Conservation (phyloP, 2,113 vertebrate species). For the Catagonus wagneri region DNA sequence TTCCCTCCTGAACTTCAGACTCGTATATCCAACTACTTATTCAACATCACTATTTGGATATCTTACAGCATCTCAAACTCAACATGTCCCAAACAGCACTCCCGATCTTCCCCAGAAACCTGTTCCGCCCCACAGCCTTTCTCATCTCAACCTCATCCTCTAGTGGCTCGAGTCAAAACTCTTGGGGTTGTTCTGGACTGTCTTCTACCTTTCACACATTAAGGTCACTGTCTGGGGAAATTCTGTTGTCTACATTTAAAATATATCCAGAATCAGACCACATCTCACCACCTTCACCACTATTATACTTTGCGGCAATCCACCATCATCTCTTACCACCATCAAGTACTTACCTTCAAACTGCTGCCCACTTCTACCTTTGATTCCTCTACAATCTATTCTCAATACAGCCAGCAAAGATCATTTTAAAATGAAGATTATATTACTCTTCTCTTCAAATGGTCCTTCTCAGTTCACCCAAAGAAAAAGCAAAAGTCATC, state of each 20-base stretch:
- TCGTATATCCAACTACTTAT: not conserved
- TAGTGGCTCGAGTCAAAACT: not conserved
- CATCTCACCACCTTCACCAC: not conserved
- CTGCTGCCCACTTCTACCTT: not conserved
- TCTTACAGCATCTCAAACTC: not conserved
- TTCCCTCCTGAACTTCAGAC: not conserved
- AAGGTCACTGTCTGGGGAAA: not conserved
- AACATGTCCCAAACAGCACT: not conserved
- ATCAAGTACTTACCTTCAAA: not conserved
- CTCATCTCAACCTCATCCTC: not conserved
- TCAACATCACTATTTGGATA: not conserved
- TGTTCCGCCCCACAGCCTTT: not conserved
- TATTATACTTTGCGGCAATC: not conserved
- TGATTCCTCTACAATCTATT: not conserved
- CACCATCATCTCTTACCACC: not conserved
- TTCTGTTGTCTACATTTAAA: not conserved
- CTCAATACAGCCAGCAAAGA: not conserved
- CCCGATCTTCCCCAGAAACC: not conserved
- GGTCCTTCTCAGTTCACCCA: not conserved
- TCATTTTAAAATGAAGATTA: not conserved
- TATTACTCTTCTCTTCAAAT: not conserved
- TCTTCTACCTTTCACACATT: not conserved
- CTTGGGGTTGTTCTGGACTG: not conserved
- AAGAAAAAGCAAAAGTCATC: not conserved
- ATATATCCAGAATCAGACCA: not conserved